Base-by-base conservation (phyloP, 1,140 invertebrate genomes). In the Diabrotica undecimpunctata region DNA sequence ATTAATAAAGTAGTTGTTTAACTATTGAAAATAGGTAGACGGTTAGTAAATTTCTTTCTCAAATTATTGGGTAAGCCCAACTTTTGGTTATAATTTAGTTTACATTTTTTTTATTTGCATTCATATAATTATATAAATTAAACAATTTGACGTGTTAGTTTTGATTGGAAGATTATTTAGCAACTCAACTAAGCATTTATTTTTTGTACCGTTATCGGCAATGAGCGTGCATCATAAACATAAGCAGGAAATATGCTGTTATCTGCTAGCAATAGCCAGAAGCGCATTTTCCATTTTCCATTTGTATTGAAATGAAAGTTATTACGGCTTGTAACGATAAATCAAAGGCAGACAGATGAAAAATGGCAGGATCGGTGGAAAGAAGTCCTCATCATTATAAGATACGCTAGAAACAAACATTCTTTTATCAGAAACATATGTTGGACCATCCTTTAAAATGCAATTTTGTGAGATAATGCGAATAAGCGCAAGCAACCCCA, bases 401-500 rank as follows among this genome's bases (percentile, higher is more conserved):
- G 61, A 62, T 62, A 59, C 39, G 65, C 58, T 58, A 66, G 67
- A 66, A 71, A 69, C 65, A 62, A 71, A 71, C 66, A 64, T 68
- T 69, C 69, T 66, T 72, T 76, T 75, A 75, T 76, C 75, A 76
- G 71, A 75, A 76, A 75, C 75, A 76, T 74, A 76, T 75, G 75
- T 70, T 58, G 52, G 59, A 62, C 54, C 71, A 72, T 75, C 67
- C 73, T 74, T 76, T 75, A 76, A 76, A 75, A 76, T 75, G 73
- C 72, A 75, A 76, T 76, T 76, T 71, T 67, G 71, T 65, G 67
- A 76, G 72, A 76, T 76, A 76, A 76, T 76, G 66, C 70, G 67
- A 67, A 66, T 61, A 67, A 70, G 67, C 68, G 65, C 64, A 52
- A 46, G 41, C 4, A 46, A 69, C 66, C 72, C 72, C 65, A 64